A percentile compares a stretch with the other conserved stretches of the same genome.
Conservation (phyloP, 2,797 vertebrate genomes). For the Gallinago solitaria region DNA sequence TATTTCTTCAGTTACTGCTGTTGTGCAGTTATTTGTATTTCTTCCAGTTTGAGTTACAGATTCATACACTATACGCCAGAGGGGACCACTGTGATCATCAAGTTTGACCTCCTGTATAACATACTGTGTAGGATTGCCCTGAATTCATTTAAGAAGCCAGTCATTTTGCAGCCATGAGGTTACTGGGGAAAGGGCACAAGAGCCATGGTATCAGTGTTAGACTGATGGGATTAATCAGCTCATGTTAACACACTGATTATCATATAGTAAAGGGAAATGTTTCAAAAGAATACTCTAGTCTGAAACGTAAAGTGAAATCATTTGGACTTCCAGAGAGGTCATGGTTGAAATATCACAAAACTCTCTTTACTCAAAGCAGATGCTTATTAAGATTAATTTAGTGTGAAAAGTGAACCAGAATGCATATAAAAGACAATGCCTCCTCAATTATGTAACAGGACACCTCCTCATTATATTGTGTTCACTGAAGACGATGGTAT, state of each 20-base stretch:
- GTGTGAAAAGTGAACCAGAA: conserved; percentile 81
- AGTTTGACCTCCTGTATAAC: conserved; percentile 29
- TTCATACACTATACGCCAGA: not conserved
- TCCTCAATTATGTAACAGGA: conserved; percentile 76
- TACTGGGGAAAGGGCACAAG: conserved; percentile 20
- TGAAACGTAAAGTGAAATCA: conserved; percentile 70
- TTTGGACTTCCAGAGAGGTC: conserved; percentile 76
- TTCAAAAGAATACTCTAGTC: conserved; percentile 66
- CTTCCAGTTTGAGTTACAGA: conserved; percentile 27
- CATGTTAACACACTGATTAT: conserved; percentile 80
- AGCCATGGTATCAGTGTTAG: conserved; percentile 55
- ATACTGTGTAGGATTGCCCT: not conserved
- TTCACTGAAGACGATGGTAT: conserved; percentile 63
- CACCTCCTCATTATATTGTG: conserved; percentile 71
- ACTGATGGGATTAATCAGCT: conserved; percentile 81
- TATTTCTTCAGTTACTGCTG: conserved; percentile 7
- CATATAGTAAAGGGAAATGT: conserved; percentile 70
- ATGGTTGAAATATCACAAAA: conserved; percentile 82
- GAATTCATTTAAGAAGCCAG: conserved; percentile 30
- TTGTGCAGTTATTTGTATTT: not conserved
- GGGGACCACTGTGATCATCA: not conserved
- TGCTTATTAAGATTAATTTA: conserved; percentile 82
- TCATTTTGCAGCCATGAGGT: conserved; percentile 65
- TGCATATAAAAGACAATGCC: conserved; percentile 78
- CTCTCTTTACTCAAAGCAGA: conserved; percentile 80